Conservation (phyloP, 1,140 invertebrate genomes). For the Carposina sasakii region DNA sequence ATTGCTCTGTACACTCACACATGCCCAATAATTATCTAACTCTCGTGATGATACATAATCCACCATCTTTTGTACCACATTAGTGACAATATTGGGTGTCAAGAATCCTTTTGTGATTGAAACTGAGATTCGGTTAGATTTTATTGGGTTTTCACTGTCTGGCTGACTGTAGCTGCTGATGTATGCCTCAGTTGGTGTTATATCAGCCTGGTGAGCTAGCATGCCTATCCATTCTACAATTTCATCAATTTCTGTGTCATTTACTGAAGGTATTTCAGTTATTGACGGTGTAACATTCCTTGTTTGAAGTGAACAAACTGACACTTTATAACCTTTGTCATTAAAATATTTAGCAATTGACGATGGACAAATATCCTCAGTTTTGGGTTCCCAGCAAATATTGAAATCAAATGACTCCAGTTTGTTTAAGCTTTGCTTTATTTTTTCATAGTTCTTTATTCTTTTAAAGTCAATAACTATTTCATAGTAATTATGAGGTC, state of each 20-base stretch:
- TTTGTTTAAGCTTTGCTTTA: slow-evolving; percentile 33
- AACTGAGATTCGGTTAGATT: slow-evolving; percentile 41
- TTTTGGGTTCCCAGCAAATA: slow-evolving; percentile 47
- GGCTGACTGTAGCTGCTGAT: slow-evolving; percentile 49
- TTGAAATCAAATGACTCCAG: slow-evolving; percentile 47
- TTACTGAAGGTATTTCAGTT: slow-evolving; percentile 42
- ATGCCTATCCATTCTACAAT: slow-evolving; percentile 59
- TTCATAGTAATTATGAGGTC: slow-evolving; percentile 45
- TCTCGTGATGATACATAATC: slow-evolving; percentile 41
- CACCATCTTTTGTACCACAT: slow-evolving; percentile 27
- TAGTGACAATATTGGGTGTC: slow-evolving; percentile 34
- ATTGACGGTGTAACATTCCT: slow-evolving; percentile 34
- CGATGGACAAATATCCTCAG: slow-evolving; percentile 49
- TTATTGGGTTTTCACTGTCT: slow-evolving; percentile 34
- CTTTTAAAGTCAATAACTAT: slow-evolving; percentile 41
- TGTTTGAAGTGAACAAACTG: slow-evolving; percentile 26
- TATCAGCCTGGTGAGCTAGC: slow-evolving; percentile 40
- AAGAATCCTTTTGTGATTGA: slow-evolving; percentile 47
- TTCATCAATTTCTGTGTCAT: slow-evolving; percentile 41
- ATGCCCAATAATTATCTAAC: slow-evolving; percentile 46
- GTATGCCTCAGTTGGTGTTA: slow-evolving; percentile 35
- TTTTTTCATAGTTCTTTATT: slow-evolving; percentile 31
- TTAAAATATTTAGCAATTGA: slow-evolving; percentile 59
- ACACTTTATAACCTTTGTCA: slow-evolving; percentile 34
- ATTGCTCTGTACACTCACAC: slow-evolving; percentile 50